phyloP scores from a whole-genome alignment of 2,113 vertebrate genomes.

The Epinephelus lanceolatus region DNA sequence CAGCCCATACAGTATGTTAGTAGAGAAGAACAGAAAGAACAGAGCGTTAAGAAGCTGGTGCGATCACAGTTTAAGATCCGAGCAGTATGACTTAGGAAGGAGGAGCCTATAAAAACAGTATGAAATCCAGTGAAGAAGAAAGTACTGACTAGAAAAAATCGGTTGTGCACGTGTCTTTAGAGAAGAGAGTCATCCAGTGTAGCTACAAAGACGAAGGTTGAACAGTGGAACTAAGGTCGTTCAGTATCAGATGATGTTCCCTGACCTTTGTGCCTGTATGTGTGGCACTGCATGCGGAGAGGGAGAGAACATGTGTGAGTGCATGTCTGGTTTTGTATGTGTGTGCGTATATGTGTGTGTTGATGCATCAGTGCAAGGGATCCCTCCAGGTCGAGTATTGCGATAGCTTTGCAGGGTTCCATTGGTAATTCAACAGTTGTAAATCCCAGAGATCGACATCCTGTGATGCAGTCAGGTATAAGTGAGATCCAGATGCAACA shows the following conservation, averaged over 20 bases:
- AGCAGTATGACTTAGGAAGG: slow-evolving; percentile 31
- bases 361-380: slow-evolving; percentile 62
- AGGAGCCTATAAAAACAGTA: slow-evolving; percentile 61
- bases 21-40: slow-evolving; percentile 30
- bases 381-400: slow-evolving; percentile 64
- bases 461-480: slow-evolving; percentile 53
- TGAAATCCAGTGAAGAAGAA: slow-evolving; percentile 62
- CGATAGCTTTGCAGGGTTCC: slow-evolving; percentile 64
- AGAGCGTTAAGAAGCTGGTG: slow-evolving; percentile 59
- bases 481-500: slow-evolving; percentile 44
- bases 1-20: slow-evolving; percentile 15
- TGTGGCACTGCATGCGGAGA: slow-evolving; percentile 81
- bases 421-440: slow-evolving; percentile 60
- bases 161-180: slow-evolving; percentile 34
- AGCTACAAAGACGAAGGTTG: slow-evolving; percentile 66
- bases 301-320: slow-evolving; percentile 60
- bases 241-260: slow-evolving; percentile 69
- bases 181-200: slow-evolving; percentile 64
- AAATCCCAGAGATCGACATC: slow-evolving; percentile 76
- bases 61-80: slow-evolving; percentile 71
- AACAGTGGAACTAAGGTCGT: slow-evolving; percentile 44
- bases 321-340: slow-evolving; percentile 44
- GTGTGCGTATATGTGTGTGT: slow-evolving; percentile 14
- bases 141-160: slow-evolving; percentile 50
- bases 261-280: slow-evolving; percentile 78